phyloP scores from a whole-genome alignment of 2,113 vertebrate genomes.

The Delphinus delphis region DNA sequence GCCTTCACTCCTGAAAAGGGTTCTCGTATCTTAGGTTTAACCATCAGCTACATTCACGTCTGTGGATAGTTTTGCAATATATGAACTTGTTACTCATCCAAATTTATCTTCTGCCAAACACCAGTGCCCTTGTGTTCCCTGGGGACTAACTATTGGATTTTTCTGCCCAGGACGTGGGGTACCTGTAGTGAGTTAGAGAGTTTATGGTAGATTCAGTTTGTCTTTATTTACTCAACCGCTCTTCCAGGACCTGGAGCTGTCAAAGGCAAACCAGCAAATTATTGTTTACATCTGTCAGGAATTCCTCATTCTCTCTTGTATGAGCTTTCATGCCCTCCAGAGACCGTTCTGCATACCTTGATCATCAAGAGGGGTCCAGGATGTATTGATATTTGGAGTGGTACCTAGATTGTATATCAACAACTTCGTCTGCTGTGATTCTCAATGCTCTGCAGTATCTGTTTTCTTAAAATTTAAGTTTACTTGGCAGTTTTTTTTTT shows the following conservation, averaged over 20 bases:
- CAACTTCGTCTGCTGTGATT: not conserved
- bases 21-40: not conserved
- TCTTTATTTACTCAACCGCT: not conserved
- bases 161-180: not conserved
- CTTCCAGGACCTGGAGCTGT: not conserved
- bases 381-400: not conserved
- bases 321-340: not conserved
- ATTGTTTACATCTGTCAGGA: not conserved
- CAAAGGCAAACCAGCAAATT: not conserved
- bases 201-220: not conserved
- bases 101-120: not conserved
- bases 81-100: not conserved
- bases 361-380: not conserved
- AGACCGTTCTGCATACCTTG: not conserved
- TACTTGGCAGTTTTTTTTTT: not conserved
- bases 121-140: not conserved
- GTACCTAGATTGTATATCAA: not conserved
- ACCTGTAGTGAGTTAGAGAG: not conserved
- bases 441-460: not conserved
- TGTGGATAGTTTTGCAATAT: not conserved
- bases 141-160: not conserved
- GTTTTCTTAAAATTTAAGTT: not conserved
- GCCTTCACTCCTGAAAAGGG: not conserved
- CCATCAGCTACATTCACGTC: not conserved
- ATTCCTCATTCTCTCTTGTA: not conserved